Conservation (phyloP, 2,888 invertebrate genomes). For the Thyatira batis region DNA sequence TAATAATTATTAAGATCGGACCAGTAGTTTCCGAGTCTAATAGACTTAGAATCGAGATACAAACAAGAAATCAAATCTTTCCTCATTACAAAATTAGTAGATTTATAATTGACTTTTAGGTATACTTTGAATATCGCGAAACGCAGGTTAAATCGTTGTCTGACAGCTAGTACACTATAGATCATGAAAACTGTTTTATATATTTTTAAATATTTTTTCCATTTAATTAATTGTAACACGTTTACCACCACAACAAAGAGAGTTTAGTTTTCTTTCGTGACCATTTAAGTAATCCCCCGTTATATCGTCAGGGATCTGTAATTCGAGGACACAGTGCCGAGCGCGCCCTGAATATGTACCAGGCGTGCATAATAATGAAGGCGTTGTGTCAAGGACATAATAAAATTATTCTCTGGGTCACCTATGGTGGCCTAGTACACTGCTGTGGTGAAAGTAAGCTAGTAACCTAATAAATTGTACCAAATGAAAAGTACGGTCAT, state of each 20-base stretch:
- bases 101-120: no score
- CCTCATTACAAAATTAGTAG: no score
- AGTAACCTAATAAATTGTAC: neutral
- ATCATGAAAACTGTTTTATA: no score
- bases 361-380: slow-evolving; percentile 11
- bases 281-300: neutral
- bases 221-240: no score
- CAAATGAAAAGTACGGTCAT: neutral
- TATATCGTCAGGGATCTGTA: slow-evolving; percentile 10
- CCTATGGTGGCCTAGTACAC: neutral
- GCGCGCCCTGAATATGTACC: slow-evolving; percentile 45
- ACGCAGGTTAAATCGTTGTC: no score
- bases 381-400: slow-evolving; percentile 34
- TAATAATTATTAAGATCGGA: no score
- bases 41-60: no score
- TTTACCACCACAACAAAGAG: neutral
- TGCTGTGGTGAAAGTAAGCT: neutral
- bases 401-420: slow-evolving; percentile 5
- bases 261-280: neutral
- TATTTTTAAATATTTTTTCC: no score
- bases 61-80: no score
- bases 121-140: no score
- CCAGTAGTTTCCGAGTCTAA: no score
- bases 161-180: no score
- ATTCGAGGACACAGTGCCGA: slow-evolving; percentile 36